These are phyloP conservation scores for Lepus europaeus DNA, from an alignment of 2,113 vertebrate species.

Conservation along the genomic window DNA sequence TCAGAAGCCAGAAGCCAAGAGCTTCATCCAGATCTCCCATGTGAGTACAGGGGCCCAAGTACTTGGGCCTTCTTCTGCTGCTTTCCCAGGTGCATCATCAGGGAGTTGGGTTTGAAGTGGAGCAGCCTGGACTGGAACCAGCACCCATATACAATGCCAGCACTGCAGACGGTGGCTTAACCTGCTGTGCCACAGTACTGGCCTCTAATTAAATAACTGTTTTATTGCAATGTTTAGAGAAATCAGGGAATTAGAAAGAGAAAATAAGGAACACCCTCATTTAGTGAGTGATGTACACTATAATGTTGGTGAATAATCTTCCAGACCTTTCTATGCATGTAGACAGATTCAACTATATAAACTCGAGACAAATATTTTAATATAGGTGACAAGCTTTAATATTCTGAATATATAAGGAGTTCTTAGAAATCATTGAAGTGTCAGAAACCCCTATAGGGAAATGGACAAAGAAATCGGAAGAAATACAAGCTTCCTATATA, in stretches of 20 bases:
- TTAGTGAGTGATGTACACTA: constrained; percentile 4
- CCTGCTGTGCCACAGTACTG: too few relatives aligned
- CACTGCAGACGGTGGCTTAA: too few relatives aligned
- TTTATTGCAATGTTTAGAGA: constrained; percentile 47
- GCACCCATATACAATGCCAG: too few relatives aligned
- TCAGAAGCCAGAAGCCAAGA: too few relatives aligned
- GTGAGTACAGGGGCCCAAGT: too few relatives aligned
- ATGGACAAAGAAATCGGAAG: neutral
- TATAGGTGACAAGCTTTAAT: neutral
- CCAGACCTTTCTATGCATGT: neutral
- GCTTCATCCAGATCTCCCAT: too few relatives aligned
- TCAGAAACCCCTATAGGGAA: neutral
- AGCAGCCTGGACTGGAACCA: too few relatives aligned
- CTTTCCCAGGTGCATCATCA: too few relatives aligned
- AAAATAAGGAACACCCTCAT: neutral
- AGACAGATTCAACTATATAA: neutral
- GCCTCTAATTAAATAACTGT: neutral
- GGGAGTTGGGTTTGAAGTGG: too few relatives aligned
- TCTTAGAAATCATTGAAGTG: constrained; percentile 32
- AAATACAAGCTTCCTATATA: neutral
- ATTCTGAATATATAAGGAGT: neutral
- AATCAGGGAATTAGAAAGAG: constrained; percentile 55
- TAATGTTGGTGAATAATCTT: neutral
- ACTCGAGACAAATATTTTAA: neutral
- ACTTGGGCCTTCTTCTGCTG: too few relatives aligned